phyloP scores from a whole-genome alignment of 2,888 invertebrate species.

The Oligia latruncula region DNA sequence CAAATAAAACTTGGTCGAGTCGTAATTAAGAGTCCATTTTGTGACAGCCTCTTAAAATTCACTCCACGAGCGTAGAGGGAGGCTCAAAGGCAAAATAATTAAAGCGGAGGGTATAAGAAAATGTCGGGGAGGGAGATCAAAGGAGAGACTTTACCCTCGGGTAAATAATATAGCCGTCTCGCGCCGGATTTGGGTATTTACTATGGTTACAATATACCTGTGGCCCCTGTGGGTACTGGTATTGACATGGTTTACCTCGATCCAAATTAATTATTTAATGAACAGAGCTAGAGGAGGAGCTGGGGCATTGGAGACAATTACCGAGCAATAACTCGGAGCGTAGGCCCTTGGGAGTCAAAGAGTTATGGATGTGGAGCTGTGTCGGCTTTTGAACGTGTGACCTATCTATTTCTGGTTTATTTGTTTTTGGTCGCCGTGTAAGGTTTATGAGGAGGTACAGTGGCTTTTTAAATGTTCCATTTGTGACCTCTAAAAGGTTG shows the following conservation, averaged over 20 bases:
- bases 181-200: slow-evolving; percentile 78
- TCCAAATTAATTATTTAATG: slow-evolving; percentile 71
- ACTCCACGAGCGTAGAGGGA: slow-evolving; percentile 81
- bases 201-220: slow-evolving; percentile 70
- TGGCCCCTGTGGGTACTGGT: slow-evolving; percentile 68
- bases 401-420: slow-evolving; percentile 38
- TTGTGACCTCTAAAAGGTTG: slow-evolving; percentile 1
- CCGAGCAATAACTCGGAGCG: slow-evolving; percentile 52
- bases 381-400: slow-evolving; percentile 28
- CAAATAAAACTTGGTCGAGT: slow-evolving; percentile 83
- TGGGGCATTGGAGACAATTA: slow-evolving; percentile 64
- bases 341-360: slow-evolving; percentile 52
- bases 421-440: slow-evolving; percentile 28
- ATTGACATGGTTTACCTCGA: slow-evolving; percentile 72
- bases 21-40: slow-evolving; percentile 89
- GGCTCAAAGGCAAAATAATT: slow-evolving; percentile 89
- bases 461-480: slow-evolving; percentile 2
- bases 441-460: slow-evolving; percentile 14
- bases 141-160: slow-evolving; percentile 83
- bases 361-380: slow-evolving; percentile 12
- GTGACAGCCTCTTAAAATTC: slow-evolving; percentile 89
- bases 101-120: slow-evolving; percentile 87
- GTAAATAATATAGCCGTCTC: slow-evolving; percentile 81
- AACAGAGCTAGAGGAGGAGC: slow-evolving; percentile 55
- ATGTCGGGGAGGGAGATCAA: slow-evolving; percentile 85